These are phyloP conservation scores for Drosophila merina DNA, from an alignment of 2,888 invertebrate species.

Conservation along the genomic window DNA sequence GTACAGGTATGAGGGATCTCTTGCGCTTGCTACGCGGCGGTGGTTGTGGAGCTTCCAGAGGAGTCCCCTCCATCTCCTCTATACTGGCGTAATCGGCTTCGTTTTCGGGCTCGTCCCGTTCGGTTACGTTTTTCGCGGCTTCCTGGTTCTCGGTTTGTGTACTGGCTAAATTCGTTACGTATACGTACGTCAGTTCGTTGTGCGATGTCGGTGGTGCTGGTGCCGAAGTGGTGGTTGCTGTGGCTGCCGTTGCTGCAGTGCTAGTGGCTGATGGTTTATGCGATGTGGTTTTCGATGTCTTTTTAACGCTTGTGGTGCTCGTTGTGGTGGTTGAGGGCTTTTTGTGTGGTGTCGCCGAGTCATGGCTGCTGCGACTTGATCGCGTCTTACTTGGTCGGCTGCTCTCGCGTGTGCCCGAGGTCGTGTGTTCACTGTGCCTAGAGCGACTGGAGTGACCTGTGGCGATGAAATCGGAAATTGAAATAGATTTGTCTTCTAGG, in stretches of 20 bases:
- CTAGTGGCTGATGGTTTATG: conserved; percentile 49
- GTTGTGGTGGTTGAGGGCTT: conserved; percentile 52
- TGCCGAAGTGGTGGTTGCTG: conserved; percentile 29
- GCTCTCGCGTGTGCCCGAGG: conserved; percentile 29
- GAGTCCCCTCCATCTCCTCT: conserved; percentile 45
- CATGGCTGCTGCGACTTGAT: conserved; percentile 45
- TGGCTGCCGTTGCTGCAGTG: conserved; percentile 2
- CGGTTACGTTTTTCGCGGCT: not conserved
- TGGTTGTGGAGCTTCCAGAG: conserved; percentile 56
- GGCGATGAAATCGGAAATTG: not conserved
- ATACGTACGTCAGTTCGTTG: conserved; percentile 84
- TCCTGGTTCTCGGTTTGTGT: conserved; percentile 52
- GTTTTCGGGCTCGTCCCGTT: not conserved
- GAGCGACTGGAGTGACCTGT: conserved; percentile 82
- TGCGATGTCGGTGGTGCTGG: conserved; percentile 51
- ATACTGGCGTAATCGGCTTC: conserved; percentile 65
- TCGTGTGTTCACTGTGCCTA: conserved; percentile 56
- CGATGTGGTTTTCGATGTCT: conserved; percentile 41
- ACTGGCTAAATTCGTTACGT: conserved; percentile 81
- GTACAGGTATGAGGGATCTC: conserved; percentile 78
- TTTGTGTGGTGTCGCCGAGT: conserved; percentile 57
- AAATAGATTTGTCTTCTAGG: not conserved
- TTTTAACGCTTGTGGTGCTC: conserved; percentile 39
- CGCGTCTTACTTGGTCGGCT: conserved; percentile 51
- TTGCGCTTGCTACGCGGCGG: conserved; percentile 82